phyloP scores from a whole-genome alignment of 2,888 invertebrate genomes.

The Torymus texanus region DNA sequence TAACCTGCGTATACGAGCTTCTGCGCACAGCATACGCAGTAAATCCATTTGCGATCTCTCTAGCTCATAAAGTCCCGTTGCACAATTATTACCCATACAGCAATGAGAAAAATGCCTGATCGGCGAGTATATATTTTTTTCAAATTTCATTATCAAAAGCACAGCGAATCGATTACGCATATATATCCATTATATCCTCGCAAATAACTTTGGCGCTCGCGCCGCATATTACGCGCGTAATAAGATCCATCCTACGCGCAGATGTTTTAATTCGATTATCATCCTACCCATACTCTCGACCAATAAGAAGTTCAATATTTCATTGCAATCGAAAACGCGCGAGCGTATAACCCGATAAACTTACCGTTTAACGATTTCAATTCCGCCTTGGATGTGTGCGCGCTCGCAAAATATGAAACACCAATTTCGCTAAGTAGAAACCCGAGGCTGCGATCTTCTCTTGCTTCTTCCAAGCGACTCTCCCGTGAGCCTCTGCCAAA shows the following conservation, averaged over 20 bases:
- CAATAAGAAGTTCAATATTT: conserved; percentile 33
- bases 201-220: conserved; percentile 20
- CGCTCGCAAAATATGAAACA: conserved; percentile 48
- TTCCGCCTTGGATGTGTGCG: neutral
- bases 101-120: too few species aligned
- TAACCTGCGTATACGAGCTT: too few species aligned
- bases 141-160: conserved; percentile 4
- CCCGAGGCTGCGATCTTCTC: neutral
- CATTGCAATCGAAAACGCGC: conserved; percentile 26
- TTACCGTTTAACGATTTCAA: conserved; percentile 52
- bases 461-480: neutral
- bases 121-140: neutral
- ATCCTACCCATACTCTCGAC: neutral
- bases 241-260: conserved; percentile 27
- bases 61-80: too few species aligned
- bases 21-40: too few species aligned
- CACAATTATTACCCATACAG: too few species aligned
- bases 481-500: conserved; percentile 11
- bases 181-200: conserved; percentile 8
- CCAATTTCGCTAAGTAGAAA: conserved; percentile 52
- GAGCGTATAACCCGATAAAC: conserved; percentile 42
- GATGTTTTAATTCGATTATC: conserved; percentile 50
- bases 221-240: conserved; percentile 29
- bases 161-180: conserved; percentile 8
- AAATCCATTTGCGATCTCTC: too few species aligned